Conservation (phyloP, 2,113 vertebrate species). For the Austrofundulus limnaeus region DNA sequence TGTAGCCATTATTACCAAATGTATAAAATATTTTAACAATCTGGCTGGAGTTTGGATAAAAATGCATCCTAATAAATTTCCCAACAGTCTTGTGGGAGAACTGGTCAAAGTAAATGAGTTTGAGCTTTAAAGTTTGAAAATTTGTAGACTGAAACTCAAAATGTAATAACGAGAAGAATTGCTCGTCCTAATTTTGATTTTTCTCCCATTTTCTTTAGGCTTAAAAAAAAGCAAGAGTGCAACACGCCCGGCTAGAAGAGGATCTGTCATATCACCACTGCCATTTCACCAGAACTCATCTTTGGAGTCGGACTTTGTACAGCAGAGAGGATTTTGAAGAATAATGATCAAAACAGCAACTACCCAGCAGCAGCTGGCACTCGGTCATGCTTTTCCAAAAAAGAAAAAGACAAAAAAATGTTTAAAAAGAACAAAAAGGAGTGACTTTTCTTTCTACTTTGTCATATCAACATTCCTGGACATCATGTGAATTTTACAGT, state of each 20-base stretch:
- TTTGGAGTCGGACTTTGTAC: constrained; percentile 78
- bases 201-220: constrained; percentile 76
- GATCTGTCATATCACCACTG: constrained; percentile 90
- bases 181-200: constrained; percentile 23
- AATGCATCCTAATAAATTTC: no score
- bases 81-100: not conserved
- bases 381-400: constrained; percentile 63
- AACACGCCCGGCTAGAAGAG: constrained; percentile 77
- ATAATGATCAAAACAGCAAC: constrained; percentile 41
- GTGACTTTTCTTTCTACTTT: constrained; percentile 62
- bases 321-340: constrained; percentile 55
- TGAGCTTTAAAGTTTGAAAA: no score
- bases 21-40: not conserved
- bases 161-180: not conserved
- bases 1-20: not conserved
- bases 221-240: constrained; percentile 76
- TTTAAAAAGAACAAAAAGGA: constrained; percentile 53
- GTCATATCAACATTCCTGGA: constrained; percentile 79
- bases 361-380: constrained; percentile 64
- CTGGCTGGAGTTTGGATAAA: not conserved
- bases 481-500: constrained; percentile 64
- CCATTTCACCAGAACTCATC: constrained; percentile 83
- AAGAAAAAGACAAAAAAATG: constrained; percentile 7
- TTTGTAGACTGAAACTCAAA: not conserved
- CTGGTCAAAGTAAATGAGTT: no score